These are phyloP conservation scores for Bombyx mandarina DNA, from an alignment of 1,140 invertebrate genomes.

Conservation along the genomic window DNA sequence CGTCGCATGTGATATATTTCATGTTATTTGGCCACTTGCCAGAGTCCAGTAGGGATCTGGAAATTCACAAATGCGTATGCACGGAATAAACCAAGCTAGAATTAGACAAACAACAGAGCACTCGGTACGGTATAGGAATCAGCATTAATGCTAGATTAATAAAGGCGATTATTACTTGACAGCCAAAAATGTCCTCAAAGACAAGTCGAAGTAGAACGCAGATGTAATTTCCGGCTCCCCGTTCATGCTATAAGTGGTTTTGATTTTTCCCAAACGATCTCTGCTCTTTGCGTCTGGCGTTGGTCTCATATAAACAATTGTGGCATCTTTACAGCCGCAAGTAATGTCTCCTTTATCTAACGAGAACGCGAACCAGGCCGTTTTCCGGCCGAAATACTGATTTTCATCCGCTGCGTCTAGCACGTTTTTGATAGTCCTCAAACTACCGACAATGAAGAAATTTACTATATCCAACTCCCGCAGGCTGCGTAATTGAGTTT, in stretches of 20 bases:
- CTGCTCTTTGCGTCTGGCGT: constrained; percentile 73
- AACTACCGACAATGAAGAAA: constrained; percentile 85
- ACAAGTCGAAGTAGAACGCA: constrained; percentile 90
- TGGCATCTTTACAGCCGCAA: constrained; percentile 79
- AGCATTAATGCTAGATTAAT: constrained; percentile 26
- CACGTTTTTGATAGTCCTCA: constrained; percentile 78
- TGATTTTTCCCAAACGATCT: constrained; percentile 77
- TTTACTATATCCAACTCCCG: constrained; percentile 89
- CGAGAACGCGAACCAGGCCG: constrained; percentile 73
- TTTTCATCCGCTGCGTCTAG: constrained; percentile 73
- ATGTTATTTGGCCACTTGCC: constrained; percentile 80
- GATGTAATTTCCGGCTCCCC: constrained; percentile 80
- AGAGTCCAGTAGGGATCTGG: constrained; percentile 52
- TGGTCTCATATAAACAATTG: constrained; percentile 78
- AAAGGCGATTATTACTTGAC: constrained; percentile 74
- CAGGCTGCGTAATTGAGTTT: constrained; percentile 78
- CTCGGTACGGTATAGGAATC: constrained; percentile 30
- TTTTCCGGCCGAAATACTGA: constrained; percentile 68
- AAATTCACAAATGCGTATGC: constrained; percentile 51
- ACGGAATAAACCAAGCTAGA: constrained; percentile 53
- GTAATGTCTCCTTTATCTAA: constrained; percentile 78
- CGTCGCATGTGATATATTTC: constrained; percentile 81
- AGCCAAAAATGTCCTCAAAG: constrained; percentile 79
- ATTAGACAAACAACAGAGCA: constrained; percentile 45
- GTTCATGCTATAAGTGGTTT: constrained; percentile 78